Conservation (phyloP, 2,113 vertebrate genomes). For the Petroica traversi region DNA sequence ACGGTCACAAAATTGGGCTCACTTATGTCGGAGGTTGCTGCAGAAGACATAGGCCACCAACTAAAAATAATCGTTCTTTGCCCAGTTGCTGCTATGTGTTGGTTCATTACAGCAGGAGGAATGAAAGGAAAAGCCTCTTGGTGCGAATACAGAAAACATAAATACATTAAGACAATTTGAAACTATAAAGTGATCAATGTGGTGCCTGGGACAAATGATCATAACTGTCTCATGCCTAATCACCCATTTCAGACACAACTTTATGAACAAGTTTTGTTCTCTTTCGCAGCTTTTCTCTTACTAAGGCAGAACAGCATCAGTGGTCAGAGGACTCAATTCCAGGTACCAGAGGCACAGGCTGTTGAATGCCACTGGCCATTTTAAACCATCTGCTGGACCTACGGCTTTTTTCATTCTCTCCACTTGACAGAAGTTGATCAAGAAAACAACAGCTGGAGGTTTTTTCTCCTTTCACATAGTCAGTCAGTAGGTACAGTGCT, state of each 20-base stretch:
- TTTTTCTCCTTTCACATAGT: not conserved
- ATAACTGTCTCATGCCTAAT: not conserved
- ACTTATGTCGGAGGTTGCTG: not conserved
- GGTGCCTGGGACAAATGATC: not conserved
- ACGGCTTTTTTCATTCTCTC: not conserved
- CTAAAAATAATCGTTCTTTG: not conserved
- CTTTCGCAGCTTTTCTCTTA: not conserved
- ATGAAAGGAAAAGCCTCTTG: not conserved
- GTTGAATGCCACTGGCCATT: not conserved
- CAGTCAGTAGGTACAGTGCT: not conserved
- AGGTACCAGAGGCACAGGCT: not conserved
- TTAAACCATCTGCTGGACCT: not conserved
- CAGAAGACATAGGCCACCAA: not conserved
- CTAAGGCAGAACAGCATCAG: not conserved
- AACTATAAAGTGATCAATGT: not conserved
- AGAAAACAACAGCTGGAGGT: not conserved
- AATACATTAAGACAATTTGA: slow-evolving; percentile 27
- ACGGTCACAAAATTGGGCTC: slow-evolving; percentile 26
- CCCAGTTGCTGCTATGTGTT: not conserved
- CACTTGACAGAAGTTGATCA: not conserved
- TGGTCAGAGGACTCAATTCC: not conserved
- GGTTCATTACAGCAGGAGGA: not conserved
- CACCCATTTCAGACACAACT: not conserved
- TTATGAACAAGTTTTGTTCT: not conserved
- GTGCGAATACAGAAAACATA: not conserved